Base-by-base conservation (phyloP, 2,797 vertebrate genomes). In the Hephaestus fuliginosus region DNA sequence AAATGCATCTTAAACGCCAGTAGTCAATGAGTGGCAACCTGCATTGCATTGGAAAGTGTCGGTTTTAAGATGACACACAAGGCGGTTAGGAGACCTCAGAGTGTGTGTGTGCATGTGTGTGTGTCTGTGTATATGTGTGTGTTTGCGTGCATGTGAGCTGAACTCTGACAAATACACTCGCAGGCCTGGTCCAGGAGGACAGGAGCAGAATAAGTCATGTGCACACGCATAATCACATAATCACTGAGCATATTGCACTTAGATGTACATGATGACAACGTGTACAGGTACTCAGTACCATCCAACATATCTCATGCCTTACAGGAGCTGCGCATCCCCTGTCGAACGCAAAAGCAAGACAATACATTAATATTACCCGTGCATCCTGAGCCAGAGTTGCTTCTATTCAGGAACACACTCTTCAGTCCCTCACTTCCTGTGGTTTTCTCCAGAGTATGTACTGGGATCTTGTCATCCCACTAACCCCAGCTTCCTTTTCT, bases 241-340 rank as follows among this genome's bases (percentile, higher is more conserved):
- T 20, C 60, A 80, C 63, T 70, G 64, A 81, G 74, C 69, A 84
- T 91, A 93, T 93, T 95, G 92, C 91, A 92, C 91, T 89, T 86
- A 33, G 48, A 85, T 74, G 82, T 72, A 80, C 82, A 80, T 49
- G 5, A 89, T 36, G 43, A 64, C 39, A 77, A 52, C 61, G 71
- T 73, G 53, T 74, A 70, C 52, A 78, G 66, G 67, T 61, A 64
- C 28, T 71, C n/a, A 4, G 58, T 76, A 77, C 73, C 74, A 66
- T 62, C 56, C 22, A 28, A 46, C 67, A 66, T 41, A 63, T 57
- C 63, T 74, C 66, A 52, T 7, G 2, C 41, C 28, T 33, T 25
- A 28, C 63, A 56, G 68, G 62, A 53, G 30, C 33, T 41, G 15
- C 10, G 10, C 43, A 7, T 60, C 79, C 63, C 72, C 53, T 12